Evolutionary conservation across 1,140 invertebrate species (phyloP).

Genomic region (Calycopis cecrops): DNA sequence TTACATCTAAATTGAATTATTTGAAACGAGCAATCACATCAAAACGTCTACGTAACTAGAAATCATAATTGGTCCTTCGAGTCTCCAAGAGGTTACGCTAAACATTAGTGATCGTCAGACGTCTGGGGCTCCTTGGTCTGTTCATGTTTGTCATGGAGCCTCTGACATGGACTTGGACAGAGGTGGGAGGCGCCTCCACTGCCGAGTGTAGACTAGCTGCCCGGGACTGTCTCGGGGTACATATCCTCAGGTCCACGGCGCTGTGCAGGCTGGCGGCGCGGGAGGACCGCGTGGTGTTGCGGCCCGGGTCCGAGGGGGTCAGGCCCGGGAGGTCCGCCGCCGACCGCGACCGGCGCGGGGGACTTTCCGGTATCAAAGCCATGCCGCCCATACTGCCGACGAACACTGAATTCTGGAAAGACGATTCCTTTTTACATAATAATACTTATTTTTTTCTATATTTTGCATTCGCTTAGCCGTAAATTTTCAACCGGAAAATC

Average conservation of each 20-base stretch:
- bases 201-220: slow-evolving; percentile 58
- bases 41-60: slow-evolving; percentile 3
- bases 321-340: slow-evolving; percentile 88
- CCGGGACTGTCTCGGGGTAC: slow-evolving; percentile 50
- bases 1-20: not conserved
- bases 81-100: slow-evolving; percentile 20
- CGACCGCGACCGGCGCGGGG: slow-evolving; percentile 84
- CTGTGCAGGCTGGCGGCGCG: slow-evolving; percentile 61
- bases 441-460: too few relatives aligned
- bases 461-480: too few relatives aligned
- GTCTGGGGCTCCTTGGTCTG: slow-evolving; percentile 53
- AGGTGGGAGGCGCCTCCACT: slow-evolving; percentile 52
- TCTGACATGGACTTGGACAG: slow-evolving; percentile 58
- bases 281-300: slow-evolving; percentile 47
- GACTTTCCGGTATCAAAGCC: slow-evolving; percentile 76
- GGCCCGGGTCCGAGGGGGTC: slow-evolving; percentile 68
- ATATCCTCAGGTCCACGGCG: slow-evolving; percentile 54
- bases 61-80: slow-evolving; percentile 9
- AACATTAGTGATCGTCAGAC: slow-evolving; percentile 63
- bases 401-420: slow-evolving; percentile 88
- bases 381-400: slow-evolving; percentile 83
- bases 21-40: slow-evolving; percentile 4
- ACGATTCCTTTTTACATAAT: not conserved
- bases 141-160: slow-evolving; percentile 52
- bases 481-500: too few relatives aligned